A percentile compares a stretch with the other conserved stretches of the same genome.
Conservation (phyloP, 2,113 vertebrate species). For the Theristicus caerulescens region DNA sequence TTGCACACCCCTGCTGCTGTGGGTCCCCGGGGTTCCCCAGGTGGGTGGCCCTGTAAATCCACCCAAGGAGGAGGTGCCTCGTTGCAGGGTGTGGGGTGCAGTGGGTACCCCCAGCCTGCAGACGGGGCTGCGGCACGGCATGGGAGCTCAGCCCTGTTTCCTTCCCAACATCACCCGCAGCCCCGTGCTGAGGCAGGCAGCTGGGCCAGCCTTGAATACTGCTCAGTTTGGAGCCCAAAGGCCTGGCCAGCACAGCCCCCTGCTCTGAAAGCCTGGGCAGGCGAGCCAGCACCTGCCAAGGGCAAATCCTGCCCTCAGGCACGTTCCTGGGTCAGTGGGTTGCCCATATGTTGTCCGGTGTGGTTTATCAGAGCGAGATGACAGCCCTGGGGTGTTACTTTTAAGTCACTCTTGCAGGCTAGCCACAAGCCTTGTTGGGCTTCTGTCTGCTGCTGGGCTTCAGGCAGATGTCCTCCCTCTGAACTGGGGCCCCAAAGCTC, state of each 20-base stretch:
- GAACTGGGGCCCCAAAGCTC: background rate
- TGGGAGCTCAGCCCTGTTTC: background rate
- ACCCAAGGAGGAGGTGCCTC: background rate
- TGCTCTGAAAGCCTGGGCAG: background rate
- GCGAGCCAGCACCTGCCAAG: background rate
- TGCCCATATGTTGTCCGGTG: background rate
- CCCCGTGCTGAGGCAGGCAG: background rate
- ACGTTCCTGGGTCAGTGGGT: background rate
- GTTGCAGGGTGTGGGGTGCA: background rate
- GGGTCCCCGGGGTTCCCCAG: background rate
- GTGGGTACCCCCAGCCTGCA: background rate
- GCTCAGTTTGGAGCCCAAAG: background rate
- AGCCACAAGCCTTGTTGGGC: background rate
- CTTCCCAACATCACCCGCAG: background rate
- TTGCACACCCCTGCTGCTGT: background rate
- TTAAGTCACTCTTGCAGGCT: background rate
- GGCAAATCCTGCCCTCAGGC: background rate
- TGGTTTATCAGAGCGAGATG: background rate
- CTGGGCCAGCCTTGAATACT: background rate
- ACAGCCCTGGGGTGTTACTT: background rate
- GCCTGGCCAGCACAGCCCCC: fast-evolving
- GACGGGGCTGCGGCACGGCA: fast-evolving
- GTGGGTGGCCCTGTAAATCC: background rate
- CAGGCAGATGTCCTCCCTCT: background rate
- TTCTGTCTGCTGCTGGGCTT: background rate